Conservation (phyloP, 2,797 vertebrate species). For the Australoheros facetus region DNA sequence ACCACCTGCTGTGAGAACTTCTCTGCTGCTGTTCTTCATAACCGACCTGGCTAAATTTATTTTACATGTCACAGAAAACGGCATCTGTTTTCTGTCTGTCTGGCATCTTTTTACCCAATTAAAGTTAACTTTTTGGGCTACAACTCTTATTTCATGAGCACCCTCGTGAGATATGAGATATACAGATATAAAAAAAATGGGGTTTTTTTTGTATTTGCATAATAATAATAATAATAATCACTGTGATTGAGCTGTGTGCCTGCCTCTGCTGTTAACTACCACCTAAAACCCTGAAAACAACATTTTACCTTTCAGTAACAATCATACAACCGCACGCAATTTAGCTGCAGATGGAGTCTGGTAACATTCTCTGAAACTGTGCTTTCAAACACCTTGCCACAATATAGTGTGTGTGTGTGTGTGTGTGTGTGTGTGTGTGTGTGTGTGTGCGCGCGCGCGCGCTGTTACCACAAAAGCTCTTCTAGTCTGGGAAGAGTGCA, state of each 20-base stretch:
- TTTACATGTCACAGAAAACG: not conserved
- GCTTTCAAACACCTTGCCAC: slow-evolving; percentile 9
- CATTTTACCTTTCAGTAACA: not conserved
- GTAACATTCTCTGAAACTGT: not conserved
- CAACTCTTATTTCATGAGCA: not conserved
- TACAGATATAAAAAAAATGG: too few species aligned
- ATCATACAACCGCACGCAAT: not conserved
- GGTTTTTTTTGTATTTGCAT: not conserved
- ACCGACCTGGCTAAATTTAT: not conserved
- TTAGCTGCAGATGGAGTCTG: not conserved
- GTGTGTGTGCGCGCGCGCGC: too few species aligned
- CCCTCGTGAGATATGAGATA: too few species aligned
- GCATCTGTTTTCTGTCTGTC: not conserved
- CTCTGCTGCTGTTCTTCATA: not conserved
- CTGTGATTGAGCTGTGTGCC: not conserved
- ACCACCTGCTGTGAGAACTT: not conserved
- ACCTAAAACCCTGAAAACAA: not conserved
- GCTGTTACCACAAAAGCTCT: slow-evolving; percentile 22
- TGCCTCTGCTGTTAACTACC: not conserved
- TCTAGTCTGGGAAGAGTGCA: slow-evolving; percentile 17
- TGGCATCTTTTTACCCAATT: not conserved
- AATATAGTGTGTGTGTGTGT: not conserved
- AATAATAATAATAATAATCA: not conserved
- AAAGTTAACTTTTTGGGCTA: not conserved
- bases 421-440: not conserved